Evolutionary conservation across 1,140 invertebrate species (phyloP).

Genomic region (Drosophila obscura): DNA sequence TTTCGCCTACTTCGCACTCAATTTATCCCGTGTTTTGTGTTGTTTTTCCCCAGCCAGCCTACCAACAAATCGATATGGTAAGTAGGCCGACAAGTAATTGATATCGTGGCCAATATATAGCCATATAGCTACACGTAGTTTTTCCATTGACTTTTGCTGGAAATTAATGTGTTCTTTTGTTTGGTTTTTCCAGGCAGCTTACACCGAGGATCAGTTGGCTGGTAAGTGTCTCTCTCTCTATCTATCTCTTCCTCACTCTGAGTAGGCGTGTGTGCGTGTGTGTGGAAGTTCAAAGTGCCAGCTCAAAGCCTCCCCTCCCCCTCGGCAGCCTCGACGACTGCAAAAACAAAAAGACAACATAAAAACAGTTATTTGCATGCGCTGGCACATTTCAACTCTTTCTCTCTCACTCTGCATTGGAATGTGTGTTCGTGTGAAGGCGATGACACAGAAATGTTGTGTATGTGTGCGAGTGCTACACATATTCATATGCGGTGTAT

Average conservation of each 20-base stretch:
- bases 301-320: too few species aligned
- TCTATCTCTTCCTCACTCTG: too few species aligned
- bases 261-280: constrained; percentile 5
- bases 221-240: constrained; percentile 87
- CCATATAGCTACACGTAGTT: constrained; percentile 1
- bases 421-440: constrained; percentile 36
- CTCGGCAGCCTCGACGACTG: too few species aligned
- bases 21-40: constrained; percentile 72
- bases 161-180: constrained; percentile 13
- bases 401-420: constrained; percentile 13
- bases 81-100: constrained; percentile 27
- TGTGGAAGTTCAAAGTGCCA: constrained; percentile 17
- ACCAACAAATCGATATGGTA: constrained; percentile 70
- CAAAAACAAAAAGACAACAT: constrained; percentile 21
- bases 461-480: constrained; percentile 51
- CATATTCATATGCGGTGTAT: constrained; percentile 67
- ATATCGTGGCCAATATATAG: background rate
- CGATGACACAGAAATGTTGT: constrained; percentile 29
- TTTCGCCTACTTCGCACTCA: constrained; percentile 48
- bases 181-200: constrained; percentile 88
- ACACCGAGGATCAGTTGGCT: constrained; percentile 94
- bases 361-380: constrained; percentile 40
- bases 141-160: background rate
- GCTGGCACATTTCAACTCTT: constrained; percentile 52
- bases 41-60: constrained; percentile 47